Evolutionary conservation across 2,113 vertebrate species (phyloP), one percentile per base, ranked within the genome.

Genomic region (Daboia siamensis): DNA sequence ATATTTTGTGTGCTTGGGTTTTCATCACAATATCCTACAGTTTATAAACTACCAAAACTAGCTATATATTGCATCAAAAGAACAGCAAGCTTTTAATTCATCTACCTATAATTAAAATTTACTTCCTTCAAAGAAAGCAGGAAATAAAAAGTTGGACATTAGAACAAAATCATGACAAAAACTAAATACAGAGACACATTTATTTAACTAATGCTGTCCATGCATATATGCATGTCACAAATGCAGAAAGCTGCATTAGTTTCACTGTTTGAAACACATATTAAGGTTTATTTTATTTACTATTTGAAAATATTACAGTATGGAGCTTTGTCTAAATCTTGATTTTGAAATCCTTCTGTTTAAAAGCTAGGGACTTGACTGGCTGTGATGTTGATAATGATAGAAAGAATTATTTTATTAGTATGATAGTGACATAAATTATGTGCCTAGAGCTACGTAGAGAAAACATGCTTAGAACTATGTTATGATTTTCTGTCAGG

Each of bases 71-170:
- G 33, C 74, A 69, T 69, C 29, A 74, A 87, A 95, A 92, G 24
- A 9, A 52, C 59, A 74, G 55, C 21, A 23, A 92, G 48, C 54
- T 95, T 94, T 84, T 87, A 48, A 93, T 91, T 69, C 64, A 87
- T 59, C 24, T 61, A 9, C 87, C 56, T 88, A 74, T 90, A 88
- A 4, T n/a, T 56, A 74, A 80, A 88, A 5, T 11, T 57, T 55
- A 48, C n/a, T 92, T 84, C 15, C 46, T 84, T 56, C 20, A 84
- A 84, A 89, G 15, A 29, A 48, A 7, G 15, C n/a, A 29, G 80
- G 26, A 33, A 11, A 23, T 15, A 26, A 54, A 80, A 56, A 56
- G 33, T 56, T 69, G 48, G 13, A 33, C 13, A 74, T 74, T 74
- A n/a, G 64, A 74, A 74, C n/a, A 33, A 74, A 74, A 74, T 74